Percentiles rank a stretch among this genome's conserved stretches.
These are phyloP conservation scores for Myotis daubentonii DNA, from an alignment of 2,797 vertebrate genomes.

Conservation along the genomic window DNA sequence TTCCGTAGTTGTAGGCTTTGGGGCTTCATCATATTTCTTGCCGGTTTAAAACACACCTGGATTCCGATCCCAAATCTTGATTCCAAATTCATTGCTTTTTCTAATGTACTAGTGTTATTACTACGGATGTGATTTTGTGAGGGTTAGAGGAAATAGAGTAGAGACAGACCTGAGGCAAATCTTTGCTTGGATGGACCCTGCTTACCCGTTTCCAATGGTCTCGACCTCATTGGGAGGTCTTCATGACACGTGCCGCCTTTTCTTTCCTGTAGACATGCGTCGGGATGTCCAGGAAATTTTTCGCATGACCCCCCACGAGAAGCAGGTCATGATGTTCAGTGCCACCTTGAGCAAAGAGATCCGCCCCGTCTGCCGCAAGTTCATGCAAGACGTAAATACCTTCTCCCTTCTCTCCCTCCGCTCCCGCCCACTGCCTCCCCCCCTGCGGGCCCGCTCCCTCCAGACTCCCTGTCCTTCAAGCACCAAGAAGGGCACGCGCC, in stretches of 20 bases:
- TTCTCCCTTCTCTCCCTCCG: slow-evolving; percentile 83
- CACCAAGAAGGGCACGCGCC: slow-evolving; percentile 64
- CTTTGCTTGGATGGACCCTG: not conserved
- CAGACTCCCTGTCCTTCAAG: slow-evolving; percentile 74
- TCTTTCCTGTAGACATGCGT: slow-evolving; percentile 87
- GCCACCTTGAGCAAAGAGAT: slow-evolving; percentile 93
- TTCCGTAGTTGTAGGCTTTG: not conserved
- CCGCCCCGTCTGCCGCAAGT: slow-evolving; percentile 92
- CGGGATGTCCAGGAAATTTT: slow-evolving; percentile 93
- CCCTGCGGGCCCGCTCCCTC: slow-evolving; percentile 75
- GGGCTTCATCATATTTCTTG: not conserved
- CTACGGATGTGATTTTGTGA: not conserved
- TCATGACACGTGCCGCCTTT: not conserved
- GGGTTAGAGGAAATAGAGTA: not conserved
- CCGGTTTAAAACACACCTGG: not conserved
- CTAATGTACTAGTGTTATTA: not conserved
- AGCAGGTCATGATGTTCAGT: slow-evolving; percentile 95
- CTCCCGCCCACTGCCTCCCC: slow-evolving; percentile 78
- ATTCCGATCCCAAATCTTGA: not conserved
- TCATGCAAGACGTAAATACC: slow-evolving; percentile 94
- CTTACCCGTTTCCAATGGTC: not conserved
- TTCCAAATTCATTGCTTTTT: not conserved
- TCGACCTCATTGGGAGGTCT: not conserved
- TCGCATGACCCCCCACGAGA: slow-evolving; percentile 92
- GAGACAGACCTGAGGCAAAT: not conserved